These are phyloP conservation scores for Notolabrus celidotus DNA, from an alignment of 2,797 vertebrate species.

Conservation along the genomic window DNA sequence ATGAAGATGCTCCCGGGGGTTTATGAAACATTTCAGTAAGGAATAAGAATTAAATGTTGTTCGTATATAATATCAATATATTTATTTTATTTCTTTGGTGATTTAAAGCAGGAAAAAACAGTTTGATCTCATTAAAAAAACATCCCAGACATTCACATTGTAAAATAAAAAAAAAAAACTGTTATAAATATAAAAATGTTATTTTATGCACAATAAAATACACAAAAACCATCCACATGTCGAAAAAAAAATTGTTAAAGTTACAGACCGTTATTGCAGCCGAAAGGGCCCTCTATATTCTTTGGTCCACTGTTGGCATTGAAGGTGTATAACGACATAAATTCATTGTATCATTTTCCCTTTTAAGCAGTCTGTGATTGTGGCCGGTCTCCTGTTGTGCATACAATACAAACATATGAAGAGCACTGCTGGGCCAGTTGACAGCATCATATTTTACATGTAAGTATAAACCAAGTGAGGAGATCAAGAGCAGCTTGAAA, in stretches of 20 bases:
- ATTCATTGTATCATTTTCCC: slow-evolving; percentile 45
- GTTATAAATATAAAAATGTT: slow-evolving; percentile 95
- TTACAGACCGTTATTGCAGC: slow-evolving; percentile 63
- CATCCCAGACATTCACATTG: slow-evolving; percentile 93
- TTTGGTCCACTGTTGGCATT: slow-evolving; percentile 68
- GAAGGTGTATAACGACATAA: slow-evolving; percentile 40
- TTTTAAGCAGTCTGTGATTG: slow-evolving; percentile 51
- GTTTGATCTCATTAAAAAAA: slow-evolving; percentile 77
- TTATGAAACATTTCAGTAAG: background rate
- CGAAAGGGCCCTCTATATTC: slow-evolving; percentile 47
- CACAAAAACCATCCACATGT: slow-evolving; percentile 52
- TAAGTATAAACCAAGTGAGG: slow-evolving; percentile 62
- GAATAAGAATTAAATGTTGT: slow-evolving; percentile 13
- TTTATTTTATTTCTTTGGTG: slow-evolving; percentile 93
- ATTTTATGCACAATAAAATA: slow-evolving; percentile 89
- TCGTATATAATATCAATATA: slow-evolving; percentile 58
- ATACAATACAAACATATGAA: slow-evolving; percentile 54
- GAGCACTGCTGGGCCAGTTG: slow-evolving; percentile 56
- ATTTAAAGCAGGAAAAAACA: slow-evolving; percentile 90
- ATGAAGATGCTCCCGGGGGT: background rate
- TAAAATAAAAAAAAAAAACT: slow-evolving; percentile 86
- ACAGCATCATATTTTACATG: slow-evolving; percentile 63
- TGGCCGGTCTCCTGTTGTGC: slow-evolving; percentile 45
- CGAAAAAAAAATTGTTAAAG: slow-evolving; percentile 39
- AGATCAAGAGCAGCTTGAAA: slow-evolving; percentile 81